These are phyloP conservation scores for Falco biarmicus DNA, from an alignment of 2,797 vertebrate species.

Conservation along the genomic window DNA sequence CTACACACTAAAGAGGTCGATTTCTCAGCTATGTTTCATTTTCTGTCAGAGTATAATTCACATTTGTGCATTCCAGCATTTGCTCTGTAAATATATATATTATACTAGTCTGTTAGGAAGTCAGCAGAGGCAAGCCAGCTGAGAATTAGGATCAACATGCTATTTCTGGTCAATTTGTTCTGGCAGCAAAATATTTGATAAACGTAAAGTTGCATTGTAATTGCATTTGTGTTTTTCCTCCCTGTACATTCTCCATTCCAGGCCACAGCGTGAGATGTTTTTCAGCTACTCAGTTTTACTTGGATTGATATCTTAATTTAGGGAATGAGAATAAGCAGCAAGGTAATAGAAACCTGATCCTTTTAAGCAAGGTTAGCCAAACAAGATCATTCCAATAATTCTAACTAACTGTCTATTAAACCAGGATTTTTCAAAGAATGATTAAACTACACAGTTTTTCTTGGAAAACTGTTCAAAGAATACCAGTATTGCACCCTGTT, in stretches of 20 bases:
- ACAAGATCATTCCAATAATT: not conserved
- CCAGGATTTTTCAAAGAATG: not conserved
- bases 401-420: not conserved
- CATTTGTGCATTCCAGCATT: not conserved
- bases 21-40: not conserved
- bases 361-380: not conserved
- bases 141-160: not conserved
- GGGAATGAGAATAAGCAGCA: not conserved
- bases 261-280: not conserved
- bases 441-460: not conserved
- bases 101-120: not conserved
- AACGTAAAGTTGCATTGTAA: not conserved
- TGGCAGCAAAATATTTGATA: not conserved
- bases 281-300: not conserved
- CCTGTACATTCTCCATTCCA: not conserved
- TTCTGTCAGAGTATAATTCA: not conserved
- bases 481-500: not conserved
- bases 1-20: not conserved
- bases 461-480: not conserved
- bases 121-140: not conserved
- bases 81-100: not conserved
- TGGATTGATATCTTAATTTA: not conserved
- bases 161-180: constrained; percentile 11
- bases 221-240: not conserved
- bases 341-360: not conserved